A percentile compares a stretch with the other conserved stretches of the same genome.
Conservation (phyloP, 2,888 invertebrate genomes). For the Lingula anatina region DNA sequence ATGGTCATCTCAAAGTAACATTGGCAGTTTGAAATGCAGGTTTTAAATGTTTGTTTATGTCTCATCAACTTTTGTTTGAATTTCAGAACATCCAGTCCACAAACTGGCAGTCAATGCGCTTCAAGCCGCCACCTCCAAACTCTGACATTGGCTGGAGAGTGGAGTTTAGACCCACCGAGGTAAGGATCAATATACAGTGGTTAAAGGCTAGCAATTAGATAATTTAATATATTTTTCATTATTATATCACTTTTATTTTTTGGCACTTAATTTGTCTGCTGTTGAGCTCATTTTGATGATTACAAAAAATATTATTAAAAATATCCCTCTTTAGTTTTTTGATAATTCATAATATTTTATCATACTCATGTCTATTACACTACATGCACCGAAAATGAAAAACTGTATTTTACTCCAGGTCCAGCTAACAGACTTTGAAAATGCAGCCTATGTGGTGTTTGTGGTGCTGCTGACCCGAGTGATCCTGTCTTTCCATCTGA, state of each 20-base stretch:
- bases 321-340: too few relatives aligned
- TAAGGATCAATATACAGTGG: too few relatives aligned
- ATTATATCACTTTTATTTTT: too few relatives aligned
- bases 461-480: constrained; percentile 93
- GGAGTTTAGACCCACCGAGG: constrained; percentile 90
- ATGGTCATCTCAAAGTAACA: too few relatives aligned
- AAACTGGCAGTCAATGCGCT: constrained; percentile 97
- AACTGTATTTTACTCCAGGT: constrained; percentile 54
- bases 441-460: constrained; percentile 97
- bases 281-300: not conserved
- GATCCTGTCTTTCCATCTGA: constrained; percentile 90
- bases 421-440: constrained; percentile 98
- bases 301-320: too few relatives aligned
- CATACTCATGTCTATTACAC: not conserved
- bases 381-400: not conserved
- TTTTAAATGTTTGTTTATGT: not conserved
- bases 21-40: too few relatives aligned
- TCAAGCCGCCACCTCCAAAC: constrained; percentile 90
- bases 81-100: constrained; percentile 93
- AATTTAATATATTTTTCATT: too few relatives aligned
- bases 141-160: constrained; percentile 98
- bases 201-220: too few relatives aligned
- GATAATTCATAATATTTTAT: not conserved
- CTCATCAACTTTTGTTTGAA: constrained; percentile 19
- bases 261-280: too few relatives aligned